phyloP scores from a whole-genome alignment of 1,140 invertebrate species.

The Drosophila pseudoananassae region DNA sequence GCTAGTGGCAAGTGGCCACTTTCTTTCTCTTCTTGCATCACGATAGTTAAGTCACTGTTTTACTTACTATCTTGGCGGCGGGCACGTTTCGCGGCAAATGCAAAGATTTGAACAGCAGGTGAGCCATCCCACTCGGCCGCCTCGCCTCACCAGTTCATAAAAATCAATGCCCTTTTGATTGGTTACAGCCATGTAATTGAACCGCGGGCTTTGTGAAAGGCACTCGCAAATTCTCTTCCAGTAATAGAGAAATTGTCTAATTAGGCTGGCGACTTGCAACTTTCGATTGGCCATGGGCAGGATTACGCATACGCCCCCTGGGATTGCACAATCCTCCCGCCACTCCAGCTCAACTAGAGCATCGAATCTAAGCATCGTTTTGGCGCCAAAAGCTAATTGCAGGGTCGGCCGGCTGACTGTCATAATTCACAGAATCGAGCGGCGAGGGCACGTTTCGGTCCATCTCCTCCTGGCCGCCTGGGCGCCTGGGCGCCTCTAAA shows the following conservation, averaged over 20 bases:
- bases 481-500: conserved; percentile 15
- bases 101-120: conserved; percentile 78
- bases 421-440: conserved; percentile 64
- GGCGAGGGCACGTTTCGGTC: conserved; percentile 56
- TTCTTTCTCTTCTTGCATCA: conserved; percentile 77
- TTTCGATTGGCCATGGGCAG: conserved; percentile 62
- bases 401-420: conserved; percentile 34
- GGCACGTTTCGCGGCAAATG: conserved; percentile 71
- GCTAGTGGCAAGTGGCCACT: conserved; percentile 46
- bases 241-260: conserved; percentile 81
- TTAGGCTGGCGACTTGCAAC: conserved; percentile 45
- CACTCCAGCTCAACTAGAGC: conserved; percentile 3
- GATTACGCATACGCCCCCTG: conserved; percentile 71
- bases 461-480: conserved; percentile 19
- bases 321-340: conserved; percentile 38
- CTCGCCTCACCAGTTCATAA: conserved; percentile 69
- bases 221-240: conserved; percentile 6
- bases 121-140: conserved; percentile 47
- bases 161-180: conserved; percentile 81
- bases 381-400: conserved; percentile 41
- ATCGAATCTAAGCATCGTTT: conserved; percentile 6
- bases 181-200: conserved; percentile 68
- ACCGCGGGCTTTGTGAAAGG: conserved; percentile 64
- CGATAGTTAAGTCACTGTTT: conserved; percentile 34
- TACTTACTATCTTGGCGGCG: conserved; percentile 40